Evolutionary conservation across 2,797 vertebrate genomes (phyloP).

Genomic region (Synanceia verrucosa): DNA sequence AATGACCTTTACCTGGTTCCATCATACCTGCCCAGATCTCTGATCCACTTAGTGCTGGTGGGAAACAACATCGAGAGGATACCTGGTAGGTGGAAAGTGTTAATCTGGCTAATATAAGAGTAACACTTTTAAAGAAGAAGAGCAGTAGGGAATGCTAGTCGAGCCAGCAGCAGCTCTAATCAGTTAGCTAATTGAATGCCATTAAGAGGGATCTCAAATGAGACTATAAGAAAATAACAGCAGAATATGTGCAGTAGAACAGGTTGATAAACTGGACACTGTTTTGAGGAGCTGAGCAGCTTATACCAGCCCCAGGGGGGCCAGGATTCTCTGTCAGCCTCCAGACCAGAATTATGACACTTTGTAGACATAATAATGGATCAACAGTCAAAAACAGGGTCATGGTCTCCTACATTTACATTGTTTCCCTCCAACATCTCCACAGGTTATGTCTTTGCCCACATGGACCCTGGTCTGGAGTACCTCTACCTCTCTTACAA

Average conservation of each 20-base stretch:
- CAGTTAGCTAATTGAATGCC: neutral
- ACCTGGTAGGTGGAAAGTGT: slow-evolving; percentile 76
- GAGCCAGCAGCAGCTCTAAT: neutral
- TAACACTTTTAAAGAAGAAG: neutral
- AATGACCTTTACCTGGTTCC: slow-evolving; percentile 95
- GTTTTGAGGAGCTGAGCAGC: too few species aligned
- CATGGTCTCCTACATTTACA: neutral
- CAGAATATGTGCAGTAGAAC: too few species aligned
- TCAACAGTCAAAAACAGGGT: neutral
- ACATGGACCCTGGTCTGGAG: slow-evolving; percentile 94
- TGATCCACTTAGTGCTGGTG: slow-evolving; percentile 91
- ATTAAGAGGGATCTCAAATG: neutral
- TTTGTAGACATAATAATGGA: neutral
- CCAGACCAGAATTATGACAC: too few species aligned
- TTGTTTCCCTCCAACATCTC: neutral
- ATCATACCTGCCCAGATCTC: slow-evolving; percentile 91
- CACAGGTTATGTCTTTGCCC: slow-evolving; percentile 92
- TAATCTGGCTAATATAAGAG: neutral
- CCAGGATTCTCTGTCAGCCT: neutral
- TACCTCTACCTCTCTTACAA: slow-evolving; percentile 97
- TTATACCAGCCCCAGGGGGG: neutral
- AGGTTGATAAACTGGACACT: neutral
- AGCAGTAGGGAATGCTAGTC: neutral
- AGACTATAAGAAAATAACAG: neutral
- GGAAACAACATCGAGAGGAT: slow-evolving; percentile 96